Percentiles rank a stretch among this genome's conserved stretches.
These are phyloP conservation scores for Microcebus ravelobensis DNA, from an alignment of 2,113 vertebrate genomes.

Conservation along the genomic window DNA sequence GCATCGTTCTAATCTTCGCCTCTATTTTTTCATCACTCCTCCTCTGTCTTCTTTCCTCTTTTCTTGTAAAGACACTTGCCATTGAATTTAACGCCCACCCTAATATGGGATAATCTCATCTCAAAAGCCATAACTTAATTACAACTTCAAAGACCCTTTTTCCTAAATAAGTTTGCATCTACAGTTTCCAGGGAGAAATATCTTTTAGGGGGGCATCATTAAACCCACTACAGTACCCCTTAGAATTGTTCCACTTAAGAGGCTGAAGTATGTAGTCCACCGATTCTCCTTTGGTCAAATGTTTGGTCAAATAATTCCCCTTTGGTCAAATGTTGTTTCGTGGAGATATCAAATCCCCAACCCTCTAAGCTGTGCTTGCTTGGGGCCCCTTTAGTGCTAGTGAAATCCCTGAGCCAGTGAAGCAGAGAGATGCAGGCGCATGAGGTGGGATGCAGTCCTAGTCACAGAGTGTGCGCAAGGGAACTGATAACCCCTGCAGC, in stretches of 20 bases:
- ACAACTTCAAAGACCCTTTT: background rate
- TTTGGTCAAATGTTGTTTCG: background rate
- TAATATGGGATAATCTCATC: constrained; percentile 7
- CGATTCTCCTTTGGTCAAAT: background rate
- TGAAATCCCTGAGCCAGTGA: constrained; percentile 5
- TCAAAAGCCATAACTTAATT: background rate
- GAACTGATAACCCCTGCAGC: background rate
- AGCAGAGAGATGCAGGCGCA: background rate
- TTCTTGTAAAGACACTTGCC: background rate
- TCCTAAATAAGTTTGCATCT: constrained; percentile 12
- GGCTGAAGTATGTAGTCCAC: background rate
- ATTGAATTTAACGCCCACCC: constrained; percentile 3
- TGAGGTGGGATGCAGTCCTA: background rate
- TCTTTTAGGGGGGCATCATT: background rate
- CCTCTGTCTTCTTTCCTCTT: background rate
- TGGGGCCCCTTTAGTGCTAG: background rate
- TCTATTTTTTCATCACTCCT: background rate
- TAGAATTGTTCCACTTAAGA: background rate
- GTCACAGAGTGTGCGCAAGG: background rate
- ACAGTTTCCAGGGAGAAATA: background rate
- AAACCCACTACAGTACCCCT: background rate
- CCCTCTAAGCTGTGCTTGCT: background rate
- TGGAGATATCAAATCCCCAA: background rate
- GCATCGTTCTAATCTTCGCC: background rate
- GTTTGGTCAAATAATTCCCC: background rate